Evolutionary conservation across 2,113 vertebrate genomes (phyloP), one percentile per base, ranked within the genome.

Genomic region (Zeus faber): DNA sequence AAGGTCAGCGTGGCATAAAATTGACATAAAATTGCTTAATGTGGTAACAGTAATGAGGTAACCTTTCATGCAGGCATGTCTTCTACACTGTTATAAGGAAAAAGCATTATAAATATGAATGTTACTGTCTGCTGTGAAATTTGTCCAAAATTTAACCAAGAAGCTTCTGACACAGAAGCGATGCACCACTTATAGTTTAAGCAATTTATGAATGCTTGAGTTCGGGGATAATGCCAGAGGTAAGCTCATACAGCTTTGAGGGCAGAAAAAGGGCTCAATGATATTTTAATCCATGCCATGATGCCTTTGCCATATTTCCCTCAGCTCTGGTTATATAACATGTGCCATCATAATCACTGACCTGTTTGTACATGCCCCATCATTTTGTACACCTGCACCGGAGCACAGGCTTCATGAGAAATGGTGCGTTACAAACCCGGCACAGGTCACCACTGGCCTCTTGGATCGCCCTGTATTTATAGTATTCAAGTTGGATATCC

Each of bases 1-100:
- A 74, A 76, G 80, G 77, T 82, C 68, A 70, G 37, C 57, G 62
- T 78, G 72, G 45, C 75, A 76, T 83, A 62, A 81, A 77, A 76
- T 66, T 66, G 66, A 74, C 70, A 78, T 77, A 55, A 74, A 55
- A 79, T 78, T 67, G 54, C 67, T 68, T 77, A 79, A 83, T 73
- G 74, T 26, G 33, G 22, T 29, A 67, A 54, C 67, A 40, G 50
- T 76, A 84, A 82, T 76, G 72, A 84, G 66, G 16, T 74, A 68
- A 69, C 69, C 62, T 84, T 79, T 83, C 27, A 54, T 5, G 26
- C 59, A 48, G 2, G 1, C 29, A 25, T 17, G 35, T 41, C 18
- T 18, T 51, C 25, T 37, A 20, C 29, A 33, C 29, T 56, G 23
- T 59, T 74, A n/a, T 61, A 46, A 49, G 64, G 39, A 48, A 33